A percentile compares a stretch with the other conserved stretches of the same genome.
Evolutionary conservation across 2,888 invertebrate genomes (phyloP).

Genomic region (Metopia argyrocephala): DNA sequence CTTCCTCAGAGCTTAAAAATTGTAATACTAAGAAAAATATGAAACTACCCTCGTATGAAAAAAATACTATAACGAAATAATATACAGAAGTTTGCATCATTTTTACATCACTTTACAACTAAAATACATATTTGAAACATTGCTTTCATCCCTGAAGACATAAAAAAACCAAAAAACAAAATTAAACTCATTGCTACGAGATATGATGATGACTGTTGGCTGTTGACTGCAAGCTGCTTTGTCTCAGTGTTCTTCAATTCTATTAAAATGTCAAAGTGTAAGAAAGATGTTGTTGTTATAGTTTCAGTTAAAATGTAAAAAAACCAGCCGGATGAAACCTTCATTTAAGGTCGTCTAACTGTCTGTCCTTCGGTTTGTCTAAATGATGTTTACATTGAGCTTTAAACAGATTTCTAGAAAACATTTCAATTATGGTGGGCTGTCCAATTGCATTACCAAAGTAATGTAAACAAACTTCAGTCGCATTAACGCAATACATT

Average conservation of each 20-base stretch:
- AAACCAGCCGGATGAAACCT: slow-evolving; percentile 47
- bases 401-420: background rate
- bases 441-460: background rate
- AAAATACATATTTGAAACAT: too few relatives aligned
- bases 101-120: too few relatives aligned
- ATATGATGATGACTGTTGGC: too few relatives aligned
- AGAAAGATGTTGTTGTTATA: background rate
- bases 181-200: too few relatives aligned
- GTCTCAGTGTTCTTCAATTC: background rate
- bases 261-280: background rate
- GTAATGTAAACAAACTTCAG: background rate
- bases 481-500: background rate
- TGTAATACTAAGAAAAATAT: too few relatives aligned
- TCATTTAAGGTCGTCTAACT: slow-evolving; percentile 47
- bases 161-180: too few relatives aligned
- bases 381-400: background rate
- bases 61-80: too few relatives aligned
- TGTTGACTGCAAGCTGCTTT: too few relatives aligned
- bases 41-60: too few relatives aligned
- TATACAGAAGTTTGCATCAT: too few relatives aligned
- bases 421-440: background rate
- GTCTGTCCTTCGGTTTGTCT: background rate
- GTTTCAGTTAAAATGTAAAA: background rate
- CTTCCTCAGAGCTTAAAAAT: too few relatives aligned
- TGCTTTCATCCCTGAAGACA: too few relatives aligned